Evolutionary conservation across 2,888 invertebrate species (phyloP).

Genomic region (Apodemia zela): DNA sequence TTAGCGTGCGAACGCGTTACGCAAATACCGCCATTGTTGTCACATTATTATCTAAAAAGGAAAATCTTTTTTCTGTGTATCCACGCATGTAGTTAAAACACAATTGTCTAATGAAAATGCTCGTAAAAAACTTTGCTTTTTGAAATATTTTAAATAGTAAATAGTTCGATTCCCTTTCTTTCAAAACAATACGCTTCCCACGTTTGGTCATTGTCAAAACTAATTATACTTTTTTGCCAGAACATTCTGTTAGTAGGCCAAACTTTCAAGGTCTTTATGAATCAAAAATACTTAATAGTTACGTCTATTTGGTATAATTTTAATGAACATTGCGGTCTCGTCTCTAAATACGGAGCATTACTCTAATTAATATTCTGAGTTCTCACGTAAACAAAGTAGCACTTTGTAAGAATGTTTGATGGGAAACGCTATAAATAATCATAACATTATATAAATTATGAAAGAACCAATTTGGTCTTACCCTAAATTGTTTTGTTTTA

Average conservation of each 20-base stretch:
- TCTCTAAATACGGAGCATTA: background rate
- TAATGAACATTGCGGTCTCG: background rate
- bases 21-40: conserved; percentile 73
- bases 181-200: conserved; percentile 3
- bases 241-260: conserved; percentile 5
- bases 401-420: background rate
- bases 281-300: background rate
- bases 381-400: conserved; percentile 1
- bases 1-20: conserved; percentile 69
- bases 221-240: conserved; percentile 2
- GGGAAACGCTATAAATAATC: background rate
- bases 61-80: conserved; percentile 75
- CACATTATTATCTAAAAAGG: conserved; percentile 78
- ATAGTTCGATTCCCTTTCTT: conserved; percentile 13
- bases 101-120: conserved; percentile 68
- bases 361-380: background rate
- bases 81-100: conserved; percentile 58
- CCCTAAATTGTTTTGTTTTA: background rate
- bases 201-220: conserved; percentile 8
- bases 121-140: conserved; percentile 1
- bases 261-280: conserved; percentile 7
- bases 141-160: conserved; percentile 8
- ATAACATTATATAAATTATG: background rate
- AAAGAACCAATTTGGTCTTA: background rate
- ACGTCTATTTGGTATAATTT: background rate